These are phyloP conservation scores for Eudemis profundana DNA, from an alignment of 2,888 invertebrate genomes.

Conservation along the genomic window DNA sequence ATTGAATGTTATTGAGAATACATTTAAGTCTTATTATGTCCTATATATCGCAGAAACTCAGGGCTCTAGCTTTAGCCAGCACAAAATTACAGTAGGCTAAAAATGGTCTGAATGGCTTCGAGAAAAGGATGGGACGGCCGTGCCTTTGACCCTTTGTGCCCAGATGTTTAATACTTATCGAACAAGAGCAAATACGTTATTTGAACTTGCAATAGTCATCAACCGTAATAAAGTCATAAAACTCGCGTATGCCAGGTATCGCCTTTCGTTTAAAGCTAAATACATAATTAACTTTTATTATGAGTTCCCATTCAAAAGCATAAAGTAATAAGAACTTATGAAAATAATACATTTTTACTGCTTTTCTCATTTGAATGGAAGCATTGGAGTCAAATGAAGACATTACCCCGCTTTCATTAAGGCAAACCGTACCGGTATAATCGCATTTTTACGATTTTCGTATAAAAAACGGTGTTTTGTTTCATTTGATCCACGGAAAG, in stretches of 20 bases:
- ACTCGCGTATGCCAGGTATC: conserved; percentile 5
- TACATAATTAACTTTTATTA: conserved; percentile 12
- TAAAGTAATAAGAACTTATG: not conserved
- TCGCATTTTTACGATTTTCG: not conserved
- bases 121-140: no score
- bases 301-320: not conserved
- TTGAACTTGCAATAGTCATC: conserved; percentile 12
- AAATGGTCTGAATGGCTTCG: no score
- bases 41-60: no score
- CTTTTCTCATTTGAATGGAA: not conserved
- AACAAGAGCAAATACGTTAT: conserved; percentile 2
- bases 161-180: not conserved
- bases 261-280: not conserved
- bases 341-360: not conserved
- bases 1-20: no score
- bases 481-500: not conserved
- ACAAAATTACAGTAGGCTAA: no score
- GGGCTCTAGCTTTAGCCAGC: no score
- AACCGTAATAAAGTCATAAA: conserved; percentile 11
- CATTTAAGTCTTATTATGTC: no score
- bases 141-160: no score
- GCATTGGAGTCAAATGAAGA: conserved; percentile 21
- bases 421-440: conserved; percentile 11
- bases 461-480: conserved; percentile 1
- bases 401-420: conserved; percentile 34